These are phyloP conservation scores for Caenorhabditis sulstoni DNA, from an alignment of 2,888 invertebrate genomes.

Conservation along the genomic window DNA sequence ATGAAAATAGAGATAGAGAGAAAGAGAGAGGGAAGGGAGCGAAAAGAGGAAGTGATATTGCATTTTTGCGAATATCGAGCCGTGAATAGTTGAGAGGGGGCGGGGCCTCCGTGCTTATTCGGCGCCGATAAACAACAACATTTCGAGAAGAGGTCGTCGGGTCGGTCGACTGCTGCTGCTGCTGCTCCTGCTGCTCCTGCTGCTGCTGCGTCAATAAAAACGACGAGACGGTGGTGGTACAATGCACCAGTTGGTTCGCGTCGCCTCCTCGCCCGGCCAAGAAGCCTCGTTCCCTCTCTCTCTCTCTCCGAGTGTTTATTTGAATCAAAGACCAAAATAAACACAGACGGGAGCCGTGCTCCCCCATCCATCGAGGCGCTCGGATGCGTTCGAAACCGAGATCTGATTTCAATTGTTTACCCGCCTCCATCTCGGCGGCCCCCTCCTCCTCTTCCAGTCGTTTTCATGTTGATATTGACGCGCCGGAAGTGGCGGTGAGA, in stretches of 20 bases:
- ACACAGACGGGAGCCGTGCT: conserved; percentile 13
- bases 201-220: conserved; percentile 39
- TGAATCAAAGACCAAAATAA: conserved; percentile 33
- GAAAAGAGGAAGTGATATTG: neutral
- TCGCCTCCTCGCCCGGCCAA: conserved; percentile 1
- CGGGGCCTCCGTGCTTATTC: conserved; percentile 3
- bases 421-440: neutral
- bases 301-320: conserved; percentile 32
- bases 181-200: conserved; percentile 17
- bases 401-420: neutral
- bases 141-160: conserved; percentile 22
- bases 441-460: neutral
- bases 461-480: neutral
- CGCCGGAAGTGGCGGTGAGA: neutral
- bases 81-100: neutral
- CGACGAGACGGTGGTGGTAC: conserved; percentile 11
- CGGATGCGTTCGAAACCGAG: neutral
- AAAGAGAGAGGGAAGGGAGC: conserved; percentile 12
- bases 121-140: conserved; percentile 39
- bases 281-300: neutral
- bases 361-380: neutral
- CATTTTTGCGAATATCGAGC: neutral
- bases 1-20: neutral
- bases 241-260: conserved; percentile 18
- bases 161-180: conserved; percentile 7